phyloP scores from a whole-genome alignment of 37 sponge, comb jelly and placozoan species.

The Haliclona indistincta region DNA sequence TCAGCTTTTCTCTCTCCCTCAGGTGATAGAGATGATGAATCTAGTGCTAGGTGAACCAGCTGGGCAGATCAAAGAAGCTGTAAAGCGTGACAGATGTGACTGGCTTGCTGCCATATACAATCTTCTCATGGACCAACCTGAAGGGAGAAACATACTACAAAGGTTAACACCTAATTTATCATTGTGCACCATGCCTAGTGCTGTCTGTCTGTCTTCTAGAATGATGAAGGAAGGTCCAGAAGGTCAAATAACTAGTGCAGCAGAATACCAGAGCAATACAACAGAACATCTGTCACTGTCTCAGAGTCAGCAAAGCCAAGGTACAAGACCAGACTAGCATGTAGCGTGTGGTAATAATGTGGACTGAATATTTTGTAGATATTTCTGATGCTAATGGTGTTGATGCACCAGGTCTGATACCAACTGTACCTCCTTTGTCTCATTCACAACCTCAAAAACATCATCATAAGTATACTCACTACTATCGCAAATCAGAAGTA shows the following conservation, averaged over 20 bases:
- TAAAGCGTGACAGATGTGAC: slow-evolving; percentile 90
- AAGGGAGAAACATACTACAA: slow-evolving; percentile 72
- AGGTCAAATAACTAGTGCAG: slow-evolving; percentile 42
- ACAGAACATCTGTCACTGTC: slow-evolving; percentile 47
- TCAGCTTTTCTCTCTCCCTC: not conserved
- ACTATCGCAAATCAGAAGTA: not conserved
- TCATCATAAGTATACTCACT: slow-evolving; percentile 3
- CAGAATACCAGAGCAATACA: slow-evolving; percentile 25
- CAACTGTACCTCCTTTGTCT: no score
- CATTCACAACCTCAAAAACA: no score
- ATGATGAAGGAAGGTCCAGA: slow-evolving; percentile 32
- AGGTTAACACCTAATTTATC: not conserved
- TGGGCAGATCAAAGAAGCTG: slow-evolving; percentile 75
- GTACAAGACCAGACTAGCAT: not conserved
- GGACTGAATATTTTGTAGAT: not conserved
- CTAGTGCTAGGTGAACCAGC: slow-evolving; percentile 64
- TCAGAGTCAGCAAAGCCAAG: slow-evolving; percentile 32
- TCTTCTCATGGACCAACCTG: slow-evolving; percentile 90
- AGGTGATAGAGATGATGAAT: slow-evolving; percentile 89
- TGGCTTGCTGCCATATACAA: slow-evolving; percentile 97
- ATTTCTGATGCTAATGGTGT: not conserved
- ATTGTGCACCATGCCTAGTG: not conserved
- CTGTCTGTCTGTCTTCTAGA: not conserved
- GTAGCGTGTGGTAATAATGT: not conserved
- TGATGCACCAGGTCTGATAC: not conserved